Base-by-base conservation (phyloP, 2,797 vertebrate species). In the Gorsachius magnificus region DNA sequence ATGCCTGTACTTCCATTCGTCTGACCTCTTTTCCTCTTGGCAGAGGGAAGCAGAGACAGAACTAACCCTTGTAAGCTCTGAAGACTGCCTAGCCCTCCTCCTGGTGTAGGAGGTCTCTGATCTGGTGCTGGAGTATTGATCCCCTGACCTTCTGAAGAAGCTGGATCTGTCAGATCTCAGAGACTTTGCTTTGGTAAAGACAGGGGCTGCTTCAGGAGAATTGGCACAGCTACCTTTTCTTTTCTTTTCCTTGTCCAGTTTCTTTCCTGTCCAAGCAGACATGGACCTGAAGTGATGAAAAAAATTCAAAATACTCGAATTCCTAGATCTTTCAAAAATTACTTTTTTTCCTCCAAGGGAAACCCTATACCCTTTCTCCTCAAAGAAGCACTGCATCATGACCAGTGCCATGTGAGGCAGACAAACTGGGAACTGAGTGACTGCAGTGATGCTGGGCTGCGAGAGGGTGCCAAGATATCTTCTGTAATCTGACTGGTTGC, bases 281-380 rank as follows among this genome's bases (percentile, higher is more conserved):
- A 97, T 96, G 93, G 89, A 97, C 94, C 95, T 97, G 94, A 97
- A 97, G 95, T 96, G 93, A 97, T 75, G 97, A 96, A 95, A 97
- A 97, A 97, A 97, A 96, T 97, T 97, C 96, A 96, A 97, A 96
- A 96, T 53, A 96, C 87, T 96, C 53, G 60, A 96, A 97, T 96
- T 96, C 86, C 94, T 95, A 83, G 11, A 90, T 41, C 54, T 86
- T 94, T 91, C 79, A 92, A 89, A 95, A 89, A 69, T 79, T 48
- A 69, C 35, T 70, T 90, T 76, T 78, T 78, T 63, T 58, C 60
- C 35, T 61, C 70, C 70, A 91, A 94, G 56, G 90, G 84, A 93
- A 90, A 96, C 91, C 93, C 90, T 96, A 95, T 90, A 84, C 69
- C 79, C 76, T 46, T 93, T 95, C 89, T 92, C 88, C 92, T 94